These are phyloP conservation scores for Ameiurus melas DNA, from an alignment of 2,113 vertebrate species.

Conservation along the genomic window DNA sequence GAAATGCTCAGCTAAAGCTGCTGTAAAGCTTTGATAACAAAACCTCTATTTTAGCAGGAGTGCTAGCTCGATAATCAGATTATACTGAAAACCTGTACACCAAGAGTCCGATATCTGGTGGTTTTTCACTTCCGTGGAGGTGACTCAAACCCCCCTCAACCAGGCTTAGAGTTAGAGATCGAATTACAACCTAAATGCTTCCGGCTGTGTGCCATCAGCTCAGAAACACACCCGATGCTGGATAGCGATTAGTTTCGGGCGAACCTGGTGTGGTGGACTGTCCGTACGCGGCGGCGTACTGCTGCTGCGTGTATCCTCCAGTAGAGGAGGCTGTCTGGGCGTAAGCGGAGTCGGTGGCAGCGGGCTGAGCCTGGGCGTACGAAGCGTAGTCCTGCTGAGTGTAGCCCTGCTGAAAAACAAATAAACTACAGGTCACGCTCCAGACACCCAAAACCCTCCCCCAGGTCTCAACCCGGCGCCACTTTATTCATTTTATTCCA, in stretches of 20 bases:
- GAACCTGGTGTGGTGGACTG: slow-evolving; percentile 50
- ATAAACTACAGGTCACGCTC: not conserved
- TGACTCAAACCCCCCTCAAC: no score
- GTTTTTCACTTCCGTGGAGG: no score
- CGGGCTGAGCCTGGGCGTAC: slow-evolving; percentile 55
- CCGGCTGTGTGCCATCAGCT: no score
- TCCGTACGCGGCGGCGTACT: slow-evolving; percentile 55
- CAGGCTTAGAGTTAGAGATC: no score
- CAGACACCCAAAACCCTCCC: no score
- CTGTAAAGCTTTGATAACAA: no score
- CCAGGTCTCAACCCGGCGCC: no score
- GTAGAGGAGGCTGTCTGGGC: slow-evolving; percentile 48
- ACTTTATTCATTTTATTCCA: no score
- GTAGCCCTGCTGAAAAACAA: slow-evolving; percentile 78
- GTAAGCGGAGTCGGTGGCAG: slow-evolving; percentile 69
- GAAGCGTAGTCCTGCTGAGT: slow-evolving; percentile 59
- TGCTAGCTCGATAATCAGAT: not conserved
- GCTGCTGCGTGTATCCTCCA: slow-evolving; percentile 52
- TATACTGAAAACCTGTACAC: not conserved
- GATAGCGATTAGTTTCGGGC: not conserved
- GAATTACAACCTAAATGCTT: no score
- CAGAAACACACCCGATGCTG: not conserved
- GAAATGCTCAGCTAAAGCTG: no score
- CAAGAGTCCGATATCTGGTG: not conserved
- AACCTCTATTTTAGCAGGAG: no score